Conservation (phyloP, 2,113 vertebrate species). For the Amia ocellicauda region DNA sequence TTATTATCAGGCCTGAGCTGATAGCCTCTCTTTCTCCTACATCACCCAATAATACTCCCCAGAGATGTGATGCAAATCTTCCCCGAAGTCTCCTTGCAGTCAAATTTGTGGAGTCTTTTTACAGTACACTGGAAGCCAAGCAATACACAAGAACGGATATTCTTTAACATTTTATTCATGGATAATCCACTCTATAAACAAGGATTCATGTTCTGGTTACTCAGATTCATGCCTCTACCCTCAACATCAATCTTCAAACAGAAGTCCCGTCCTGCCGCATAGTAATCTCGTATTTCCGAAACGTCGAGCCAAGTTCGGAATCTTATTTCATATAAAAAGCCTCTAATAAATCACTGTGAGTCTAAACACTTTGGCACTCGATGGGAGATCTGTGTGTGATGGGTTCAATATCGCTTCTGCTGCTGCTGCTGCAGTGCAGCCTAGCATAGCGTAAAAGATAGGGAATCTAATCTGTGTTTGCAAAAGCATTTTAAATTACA, state of each 20-base stretch:
- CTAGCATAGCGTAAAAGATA: neutral
- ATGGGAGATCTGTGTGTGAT: neutral
- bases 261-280: neutral
- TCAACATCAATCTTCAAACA: neutral
- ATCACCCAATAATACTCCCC: neutral
- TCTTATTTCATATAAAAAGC: neutral
- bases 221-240: neutral
- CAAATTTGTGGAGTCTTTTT: neutral
- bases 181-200: neutral
- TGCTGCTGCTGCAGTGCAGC: constrained; percentile 4
- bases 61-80: neutral
- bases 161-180: neutral
- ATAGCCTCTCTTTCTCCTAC: neutral
- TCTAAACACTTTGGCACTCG: neutral
- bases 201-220: neutral
- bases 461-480: neutral
- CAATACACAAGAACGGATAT: neutral
- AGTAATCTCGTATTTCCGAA: neutral
- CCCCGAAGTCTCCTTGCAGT: neutral
- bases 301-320: neutral
- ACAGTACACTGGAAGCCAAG: neutral
- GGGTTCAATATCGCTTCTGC: neutral
- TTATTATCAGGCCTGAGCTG: neutral
- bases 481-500: too few species aligned
- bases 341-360: neutral